Evolutionary conservation across 2,797 vertebrate species (phyloP).

Genomic region (Hoplostethus atlanticus): DNA sequence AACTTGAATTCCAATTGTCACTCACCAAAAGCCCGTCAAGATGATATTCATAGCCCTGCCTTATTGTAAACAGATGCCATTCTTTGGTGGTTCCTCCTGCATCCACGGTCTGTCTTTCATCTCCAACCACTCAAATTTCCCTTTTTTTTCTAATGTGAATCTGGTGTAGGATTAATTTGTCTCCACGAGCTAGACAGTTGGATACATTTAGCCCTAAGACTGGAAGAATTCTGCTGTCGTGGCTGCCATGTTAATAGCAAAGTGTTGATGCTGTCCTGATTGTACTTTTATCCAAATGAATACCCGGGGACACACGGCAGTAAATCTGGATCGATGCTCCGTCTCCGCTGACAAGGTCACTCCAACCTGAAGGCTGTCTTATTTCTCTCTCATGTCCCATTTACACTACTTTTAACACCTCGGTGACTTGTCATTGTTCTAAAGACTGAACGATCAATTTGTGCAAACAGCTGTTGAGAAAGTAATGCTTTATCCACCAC

Average conservation of each 20-base stretch:
- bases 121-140: slow-evolving; percentile 29
- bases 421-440: slow-evolving; percentile 42
- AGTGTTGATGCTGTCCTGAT: not conserved
- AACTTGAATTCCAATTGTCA: slow-evolving; percentile 9
- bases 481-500: slow-evolving; percentile 32
- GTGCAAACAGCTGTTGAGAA: slow-evolving; percentile 58
- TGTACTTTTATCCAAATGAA: not conserved
- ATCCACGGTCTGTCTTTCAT: slow-evolving; percentile 18
- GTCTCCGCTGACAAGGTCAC: slow-evolving; percentile 63
- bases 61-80: slow-evolving; percentile 52
- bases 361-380: slow-evolving; percentile 25
- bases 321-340: slow-evolving; percentile 46
- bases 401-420: slow-evolving; percentile 53
- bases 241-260: slow-evolving; percentile 2
- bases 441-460: slow-evolving; percentile 69
- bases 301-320: slow-evolving; percentile 13
- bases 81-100: slow-evolving; percentile 40
- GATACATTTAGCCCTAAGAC: slow-evolving; percentile 57
- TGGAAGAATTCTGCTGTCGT: slow-evolving; percentile 13
- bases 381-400: slow-evolving; percentile 36
- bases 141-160: slow-evolving; percentile 57
- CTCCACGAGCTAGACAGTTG: slow-evolving; percentile 39
- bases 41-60: slow-evolving; percentile 23
- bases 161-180: slow-evolving; percentile 53
- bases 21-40: slow-evolving; percentile 21